phyloP scores from a whole-genome alignment of 2,797 vertebrate species.

The Myiotriccus ornatus region DNA sequence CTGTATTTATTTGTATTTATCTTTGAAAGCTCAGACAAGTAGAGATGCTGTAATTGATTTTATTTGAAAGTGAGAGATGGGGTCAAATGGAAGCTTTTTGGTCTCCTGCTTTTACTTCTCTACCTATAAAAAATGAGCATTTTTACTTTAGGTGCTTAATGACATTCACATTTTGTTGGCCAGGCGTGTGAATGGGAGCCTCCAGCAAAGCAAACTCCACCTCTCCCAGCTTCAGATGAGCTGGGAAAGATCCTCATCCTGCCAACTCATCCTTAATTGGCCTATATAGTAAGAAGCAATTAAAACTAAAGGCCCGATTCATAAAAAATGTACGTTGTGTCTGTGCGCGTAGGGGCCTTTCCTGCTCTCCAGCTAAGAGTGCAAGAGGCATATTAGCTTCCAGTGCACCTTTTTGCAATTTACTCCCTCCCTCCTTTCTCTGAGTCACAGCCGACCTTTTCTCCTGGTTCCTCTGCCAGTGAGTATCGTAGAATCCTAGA shows the following conservation, averaged over 20 bases:
- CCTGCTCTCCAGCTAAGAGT: neutral
- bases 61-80: conserved; percentile 67
- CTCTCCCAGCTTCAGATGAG: conserved; percentile 55
- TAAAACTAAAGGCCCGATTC: conserved; percentile 69
- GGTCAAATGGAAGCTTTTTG: conserved; percentile 63
- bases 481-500: neutral
- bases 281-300: conserved; percentile 66
- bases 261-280: conserved; percentile 72
- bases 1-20: conserved; percentile 68
- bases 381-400: conserved; percentile 3
- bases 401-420: neutral
- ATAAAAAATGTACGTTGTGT: conserved; percentile 53
- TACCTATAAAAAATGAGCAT: conserved; percentile 37
- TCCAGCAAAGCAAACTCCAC: conserved; percentile 55
- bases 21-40: conserved; percentile 60
- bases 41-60: conserved; percentile 67
- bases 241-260: conserved; percentile 66
- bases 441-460: neutral
- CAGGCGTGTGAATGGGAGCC: conserved; percentile 57
- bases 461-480: neutral
- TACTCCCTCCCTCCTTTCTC: neutral
- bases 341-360: neutral
- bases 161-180: neutral
- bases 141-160: conserved; percentile 62
- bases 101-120: conserved; percentile 65